Conservation (phyloP, 2,113 vertebrate genomes). For the Callipepla californica region DNA sequence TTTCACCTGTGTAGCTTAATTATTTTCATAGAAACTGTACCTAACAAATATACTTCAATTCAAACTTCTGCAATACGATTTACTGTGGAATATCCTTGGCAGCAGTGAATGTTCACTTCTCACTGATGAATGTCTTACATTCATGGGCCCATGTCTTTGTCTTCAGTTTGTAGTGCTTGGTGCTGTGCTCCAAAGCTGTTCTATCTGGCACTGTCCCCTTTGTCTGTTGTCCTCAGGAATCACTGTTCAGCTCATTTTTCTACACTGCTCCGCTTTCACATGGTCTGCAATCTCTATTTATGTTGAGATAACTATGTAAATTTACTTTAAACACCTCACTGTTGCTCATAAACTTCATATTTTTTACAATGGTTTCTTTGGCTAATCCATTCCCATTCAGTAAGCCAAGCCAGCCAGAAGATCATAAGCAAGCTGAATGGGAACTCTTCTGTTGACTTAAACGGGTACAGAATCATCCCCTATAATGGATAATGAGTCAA, state of each 20-base stretch:
- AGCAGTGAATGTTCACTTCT: accelerated
- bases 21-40: neutral
- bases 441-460: neutral
- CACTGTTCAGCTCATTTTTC: neutral
- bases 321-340: neutral
- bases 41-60: neutral
- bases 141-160: neutral
- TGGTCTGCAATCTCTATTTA: neutral
- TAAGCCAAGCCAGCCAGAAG: neutral
- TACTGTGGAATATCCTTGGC: neutral
- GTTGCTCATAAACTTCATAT: neutral
- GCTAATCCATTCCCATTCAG: neutral
- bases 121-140: constrained; percentile 2
- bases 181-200: constrained; percentile 14
- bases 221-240: constrained; percentile 59
- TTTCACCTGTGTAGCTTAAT: neutral
- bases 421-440: neutral
- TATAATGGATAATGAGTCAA: neutral
- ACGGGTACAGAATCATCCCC: neutral
- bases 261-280: neutral
- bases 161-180: neutral
- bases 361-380: neutral
- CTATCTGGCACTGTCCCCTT: constrained; percentile 55
- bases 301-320: neutral
- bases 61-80: neutral